Percentiles rank a stretch among this genome's conserved stretches.
Conservation (phyloP, 1,140 invertebrate genomes). For the Nasonia longicornis region DNA sequence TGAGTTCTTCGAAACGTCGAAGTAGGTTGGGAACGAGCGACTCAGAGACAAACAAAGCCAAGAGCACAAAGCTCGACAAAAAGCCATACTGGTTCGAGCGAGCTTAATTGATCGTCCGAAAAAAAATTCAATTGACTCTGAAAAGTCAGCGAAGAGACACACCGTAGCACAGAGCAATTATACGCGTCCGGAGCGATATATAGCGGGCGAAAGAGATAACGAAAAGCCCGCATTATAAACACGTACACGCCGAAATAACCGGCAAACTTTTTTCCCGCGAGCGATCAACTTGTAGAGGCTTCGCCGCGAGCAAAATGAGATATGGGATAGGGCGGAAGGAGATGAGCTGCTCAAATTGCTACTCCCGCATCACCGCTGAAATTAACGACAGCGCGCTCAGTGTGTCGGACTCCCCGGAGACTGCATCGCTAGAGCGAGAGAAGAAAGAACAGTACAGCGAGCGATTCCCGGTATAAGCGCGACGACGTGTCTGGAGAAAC, state of each 20-base stretch:
- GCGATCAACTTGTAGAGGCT: neutral
- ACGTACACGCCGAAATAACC: neutral
- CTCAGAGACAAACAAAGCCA: neutral
- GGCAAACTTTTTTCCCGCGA: neutral
- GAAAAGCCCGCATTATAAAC: neutral
- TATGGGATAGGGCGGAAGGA: neutral
- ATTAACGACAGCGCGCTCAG: constrained; percentile 57
- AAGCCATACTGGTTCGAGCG: too few species aligned
- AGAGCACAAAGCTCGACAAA: neutral
- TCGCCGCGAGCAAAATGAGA: constrained; percentile 2
- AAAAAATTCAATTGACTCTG: neutral
- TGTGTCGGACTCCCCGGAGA: constrained; percentile 53
- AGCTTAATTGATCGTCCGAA: neutral
- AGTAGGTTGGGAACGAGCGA: neutral
- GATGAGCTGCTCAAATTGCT: constrained; percentile 30
- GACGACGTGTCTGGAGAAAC: constrained; percentile 64
- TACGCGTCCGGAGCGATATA: neutral
- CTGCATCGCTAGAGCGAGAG: constrained; percentile 46
- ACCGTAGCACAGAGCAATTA: neutral
- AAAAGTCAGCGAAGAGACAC: neutral
- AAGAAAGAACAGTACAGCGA: constrained; percentile 41
- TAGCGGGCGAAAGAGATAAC: neutral
- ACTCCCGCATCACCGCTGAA: constrained; percentile 48
- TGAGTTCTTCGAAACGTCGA: too few species aligned
- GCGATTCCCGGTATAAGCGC: constrained; percentile 60